Evolutionary conservation across 2,113 vertebrate genomes (phyloP).

Genomic region (Elaphurus davidianus): DNA sequence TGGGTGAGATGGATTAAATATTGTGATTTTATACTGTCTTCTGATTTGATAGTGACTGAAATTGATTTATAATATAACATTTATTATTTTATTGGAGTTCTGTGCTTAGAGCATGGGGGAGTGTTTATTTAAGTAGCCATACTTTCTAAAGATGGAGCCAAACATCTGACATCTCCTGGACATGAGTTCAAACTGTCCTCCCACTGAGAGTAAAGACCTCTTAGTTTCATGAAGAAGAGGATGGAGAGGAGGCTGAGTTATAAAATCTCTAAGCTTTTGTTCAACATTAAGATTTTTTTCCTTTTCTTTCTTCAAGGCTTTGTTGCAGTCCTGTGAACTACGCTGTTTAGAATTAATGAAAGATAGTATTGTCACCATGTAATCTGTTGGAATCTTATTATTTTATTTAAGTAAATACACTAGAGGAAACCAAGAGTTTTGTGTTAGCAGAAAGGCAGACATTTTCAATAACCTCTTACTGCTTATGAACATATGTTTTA

Average conservation of each 20-base stretch:
- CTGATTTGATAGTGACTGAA: neutral
- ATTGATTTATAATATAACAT: neutral
- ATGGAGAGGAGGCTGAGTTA: neutral
- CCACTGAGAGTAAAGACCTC: neutral
- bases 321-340: neutral
- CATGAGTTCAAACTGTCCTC: neutral
- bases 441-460: conserved; percentile 28
- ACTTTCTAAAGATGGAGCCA: neutral
- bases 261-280: neutral
- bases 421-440: conserved; percentile 28
- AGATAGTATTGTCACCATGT: neutral
- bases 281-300: neutral
- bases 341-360: neutral
- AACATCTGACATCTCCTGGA: neutral
- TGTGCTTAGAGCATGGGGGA: neutral
- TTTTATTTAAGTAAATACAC: conserved; percentile 4
- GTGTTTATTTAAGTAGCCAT: neutral
- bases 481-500: conserved; percentile 39
- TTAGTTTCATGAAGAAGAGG: neutral
- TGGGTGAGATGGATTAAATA: neutral
- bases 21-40: neutral
- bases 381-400: neutral
- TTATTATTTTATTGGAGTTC: neutral
- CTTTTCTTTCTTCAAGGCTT: neutral
- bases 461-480: conserved; percentile 16